These are phyloP conservation scores for Papilio dardanus DNA, from an alignment of 1,140 invertebrate species.

Conservation along the genomic window DNA sequence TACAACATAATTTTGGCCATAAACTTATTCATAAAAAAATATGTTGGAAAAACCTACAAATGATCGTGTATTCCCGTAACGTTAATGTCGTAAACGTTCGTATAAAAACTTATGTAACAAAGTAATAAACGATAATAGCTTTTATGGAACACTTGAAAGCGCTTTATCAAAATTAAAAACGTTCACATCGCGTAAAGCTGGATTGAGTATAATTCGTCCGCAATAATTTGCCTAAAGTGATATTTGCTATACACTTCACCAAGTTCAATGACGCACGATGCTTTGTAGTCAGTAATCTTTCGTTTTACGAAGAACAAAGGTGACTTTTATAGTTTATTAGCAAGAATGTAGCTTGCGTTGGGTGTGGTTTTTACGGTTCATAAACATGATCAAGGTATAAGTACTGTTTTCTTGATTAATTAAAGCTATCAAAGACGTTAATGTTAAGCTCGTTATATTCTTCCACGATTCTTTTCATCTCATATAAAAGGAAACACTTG, in stretches of 20 bases:
- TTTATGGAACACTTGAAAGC: background rate
- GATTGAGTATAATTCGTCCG: background rate
- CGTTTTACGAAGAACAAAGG: slow-evolving; percentile 3
- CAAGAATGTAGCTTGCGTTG: background rate
- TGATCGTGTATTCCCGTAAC: background rate
- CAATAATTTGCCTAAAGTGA: slow-evolving; percentile 21
- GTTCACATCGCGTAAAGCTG: background rate
- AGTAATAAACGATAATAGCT: background rate
- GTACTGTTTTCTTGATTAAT: slow-evolving; percentile 7
- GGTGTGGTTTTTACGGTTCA: slow-evolving; percentile 25
- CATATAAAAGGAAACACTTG: slow-evolving; percentile 2
- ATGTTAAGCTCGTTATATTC: background rate
- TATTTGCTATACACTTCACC: slow-evolving; percentile 20
- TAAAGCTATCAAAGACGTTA: slow-evolving; percentile 25
- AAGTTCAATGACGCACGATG: no score
- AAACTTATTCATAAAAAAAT: no score
- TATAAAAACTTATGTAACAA: background rate
- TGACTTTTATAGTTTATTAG: slow-evolving; percentile 30
- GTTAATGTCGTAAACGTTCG: background rate
- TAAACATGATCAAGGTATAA: slow-evolving; percentile 28
- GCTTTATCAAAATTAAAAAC: slow-evolving; percentile 18
- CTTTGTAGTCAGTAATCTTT: background rate
- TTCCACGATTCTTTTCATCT: slow-evolving; percentile 11
- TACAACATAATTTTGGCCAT: no score
- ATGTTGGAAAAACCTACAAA: background rate